Base-by-base conservation (phyloP, 2,797 vertebrate genomes). In the Syngnathus acus region DNA sequence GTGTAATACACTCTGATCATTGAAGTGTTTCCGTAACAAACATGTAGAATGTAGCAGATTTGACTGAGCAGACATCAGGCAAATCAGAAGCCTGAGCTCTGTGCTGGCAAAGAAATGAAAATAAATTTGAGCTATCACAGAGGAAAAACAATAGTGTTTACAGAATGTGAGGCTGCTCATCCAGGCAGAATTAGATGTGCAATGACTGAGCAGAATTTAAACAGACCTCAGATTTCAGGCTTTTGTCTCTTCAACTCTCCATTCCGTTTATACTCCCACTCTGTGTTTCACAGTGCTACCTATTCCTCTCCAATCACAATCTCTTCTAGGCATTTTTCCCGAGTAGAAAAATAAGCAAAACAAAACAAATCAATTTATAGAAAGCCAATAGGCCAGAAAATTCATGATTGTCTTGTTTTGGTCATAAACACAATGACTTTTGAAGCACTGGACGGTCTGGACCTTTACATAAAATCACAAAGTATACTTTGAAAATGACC, bases 1-100 rank as follows among this genome's bases (percentile, higher is more conserved):
- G 61, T 75, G 67, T 70, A 81, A 82, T 78, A 23, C 64, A 37
- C 67, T 76, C 64, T 77, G 80, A 85, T 81, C 73, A 68, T 65
- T 9, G 0, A 55, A 62, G 32, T 50, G 66, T 69, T 75, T 74
- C 62, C 68, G 68, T 50, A 53, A 50, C 62, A 57, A 68, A 68
- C 51, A 72, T 77, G 64, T 72, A 61, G 77, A 81, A 79, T 4
- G 7, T 58, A 71, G 11, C 39, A 65, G 45, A 60, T 79, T 69
- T 65, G 42, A 65, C 43, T 66, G 26, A 65, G 68, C 42, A 67
- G 68, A 64, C 48, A 53, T 69, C 65, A 68, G 53, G 64, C 69
- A 71, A 73, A 79, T 70, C 73, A 68, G 66, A 72, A 71, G 57
- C 65, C 47, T 26, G 66, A n/a, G 37, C 48, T 47, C 47, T 37